These are phyloP conservation scores for Myotis brandtii DNA, from an alignment of 2,113 vertebrate genomes.

Conservation along the genomic window DNA sequence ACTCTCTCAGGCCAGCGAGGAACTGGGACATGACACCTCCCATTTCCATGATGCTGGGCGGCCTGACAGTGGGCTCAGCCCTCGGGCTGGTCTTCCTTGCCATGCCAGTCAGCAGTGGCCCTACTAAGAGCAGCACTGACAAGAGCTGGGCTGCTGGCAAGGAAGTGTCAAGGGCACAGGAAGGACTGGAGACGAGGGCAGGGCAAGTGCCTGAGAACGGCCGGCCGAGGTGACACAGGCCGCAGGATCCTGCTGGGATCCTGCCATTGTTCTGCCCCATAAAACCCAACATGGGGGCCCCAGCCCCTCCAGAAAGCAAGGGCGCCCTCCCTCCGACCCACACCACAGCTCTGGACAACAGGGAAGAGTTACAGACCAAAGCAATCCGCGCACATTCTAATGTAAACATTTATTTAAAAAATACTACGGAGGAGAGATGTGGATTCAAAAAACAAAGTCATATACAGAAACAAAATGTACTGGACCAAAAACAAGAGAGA, in stretches of 20 bases:
- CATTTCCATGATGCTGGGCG: fast-evolving
- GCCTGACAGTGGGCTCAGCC: neutral
- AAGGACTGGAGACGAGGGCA: neutral
- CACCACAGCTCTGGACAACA: fast-evolving
- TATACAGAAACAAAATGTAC: slow-evolving; percentile 85
- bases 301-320: neutral
- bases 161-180: neutral
- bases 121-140: fast-evolving
- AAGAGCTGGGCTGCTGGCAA: neutral
- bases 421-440: slow-evolving; percentile 84
- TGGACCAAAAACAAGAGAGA: slow-evolving; percentile 78
- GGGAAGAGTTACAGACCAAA: neutral
- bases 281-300: fast-evolving
- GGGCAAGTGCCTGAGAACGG: fast-evolving
- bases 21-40: fast-evolving
- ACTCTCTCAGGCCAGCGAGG: neutral
- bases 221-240: neutral
- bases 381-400: neutral
- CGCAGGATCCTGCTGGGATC: fast-evolving
- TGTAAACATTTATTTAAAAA: slow-evolving; percentile 90
- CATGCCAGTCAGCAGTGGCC: fast-evolving
- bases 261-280: neutral
- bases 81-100: neutral
- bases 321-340: fast-evolving
- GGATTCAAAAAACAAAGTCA: slow-evolving; percentile 83